These are phyloP conservation scores for Ammospiza caudacuta DNA, from an alignment of 2,113 vertebrate genomes.

Conservation along the genomic window DNA sequence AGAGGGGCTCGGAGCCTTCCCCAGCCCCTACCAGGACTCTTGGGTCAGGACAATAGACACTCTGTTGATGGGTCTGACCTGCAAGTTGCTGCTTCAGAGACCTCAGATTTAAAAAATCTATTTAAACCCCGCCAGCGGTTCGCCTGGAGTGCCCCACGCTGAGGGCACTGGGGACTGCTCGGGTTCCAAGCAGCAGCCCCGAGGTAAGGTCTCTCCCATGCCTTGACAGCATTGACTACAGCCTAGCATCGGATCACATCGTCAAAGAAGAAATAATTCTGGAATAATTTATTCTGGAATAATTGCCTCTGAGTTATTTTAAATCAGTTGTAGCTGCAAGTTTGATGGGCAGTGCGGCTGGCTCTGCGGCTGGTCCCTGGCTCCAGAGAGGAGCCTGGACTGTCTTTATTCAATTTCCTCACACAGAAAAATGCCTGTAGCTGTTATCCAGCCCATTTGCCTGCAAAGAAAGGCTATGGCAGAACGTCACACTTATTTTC, in stretches of 20 bases:
- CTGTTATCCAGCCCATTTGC: not conserved
- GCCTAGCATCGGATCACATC: not conserved
- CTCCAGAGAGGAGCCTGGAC: not conserved
- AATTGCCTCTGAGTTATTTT: not conserved
- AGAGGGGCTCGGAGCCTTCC: not conserved
- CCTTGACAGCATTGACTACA: not conserved
- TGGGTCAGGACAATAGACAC: not conserved
- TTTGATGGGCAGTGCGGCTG: not conserved
- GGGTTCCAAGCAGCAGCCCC: not conserved
- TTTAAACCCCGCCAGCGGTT: not conserved
- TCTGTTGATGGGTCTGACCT: not conserved
- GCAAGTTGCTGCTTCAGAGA: not conserved
- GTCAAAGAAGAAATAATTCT: not conserved
- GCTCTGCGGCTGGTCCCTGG: not conserved
- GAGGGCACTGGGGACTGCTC: not conserved
- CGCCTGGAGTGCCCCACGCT: not conserved
- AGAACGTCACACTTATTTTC: not conserved
- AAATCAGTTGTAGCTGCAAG: not conserved
- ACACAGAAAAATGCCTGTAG: not conserved
- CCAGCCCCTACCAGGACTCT: not conserved
- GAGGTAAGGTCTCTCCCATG: not conserved
- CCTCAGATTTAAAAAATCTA: fast-evolving
- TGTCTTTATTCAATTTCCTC: not conserved
- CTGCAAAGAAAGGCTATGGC: not conserved
- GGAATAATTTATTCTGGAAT: not conserved